A percentile compares a stretch with the other conserved stretches of the same genome.
Conservation (phyloP, 2,113 vertebrate genomes). For the Spermophilus dauricus region DNA sequence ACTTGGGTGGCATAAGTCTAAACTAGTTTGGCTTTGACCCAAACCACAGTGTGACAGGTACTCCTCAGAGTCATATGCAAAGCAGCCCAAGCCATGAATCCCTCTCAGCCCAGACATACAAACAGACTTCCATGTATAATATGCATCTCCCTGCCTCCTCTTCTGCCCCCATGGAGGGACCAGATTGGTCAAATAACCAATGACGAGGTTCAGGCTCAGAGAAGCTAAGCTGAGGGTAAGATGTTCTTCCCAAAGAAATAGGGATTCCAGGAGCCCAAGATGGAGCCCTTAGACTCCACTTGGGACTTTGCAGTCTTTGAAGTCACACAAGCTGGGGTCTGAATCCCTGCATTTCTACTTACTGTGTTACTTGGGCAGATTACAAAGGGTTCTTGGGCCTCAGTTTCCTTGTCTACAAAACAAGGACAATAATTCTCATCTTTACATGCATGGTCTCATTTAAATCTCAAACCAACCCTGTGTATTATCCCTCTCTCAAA, state of each 20-base stretch:
- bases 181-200: background rate
- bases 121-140: background rate
- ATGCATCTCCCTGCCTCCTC: background rate
- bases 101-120: background rate
- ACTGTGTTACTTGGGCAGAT: background rate
- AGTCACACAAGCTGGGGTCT: background rate
- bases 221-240: background rate
- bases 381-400: background rate
- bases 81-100: background rate
- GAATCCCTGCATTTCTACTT: background rate
- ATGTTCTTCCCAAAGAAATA: background rate
- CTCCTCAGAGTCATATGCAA: background rate
- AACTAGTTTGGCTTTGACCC: background rate
- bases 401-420: background rate
- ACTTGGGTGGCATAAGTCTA: background rate
- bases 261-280: background rate
- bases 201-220: background rate
- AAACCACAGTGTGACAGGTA: background rate
- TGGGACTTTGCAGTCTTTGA: background rate
- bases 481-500: background rate
- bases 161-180: background rate
- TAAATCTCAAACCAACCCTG: background rate
- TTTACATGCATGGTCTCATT: background rate
- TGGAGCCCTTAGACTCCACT: background rate
- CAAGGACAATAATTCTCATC: background rate